A percentile compares a stretch with the other conserved stretches of the same genome.
phyloP scores from a whole-genome alignment of 1,140 invertebrate species.

The Alviniconcha marisindica region DNA sequence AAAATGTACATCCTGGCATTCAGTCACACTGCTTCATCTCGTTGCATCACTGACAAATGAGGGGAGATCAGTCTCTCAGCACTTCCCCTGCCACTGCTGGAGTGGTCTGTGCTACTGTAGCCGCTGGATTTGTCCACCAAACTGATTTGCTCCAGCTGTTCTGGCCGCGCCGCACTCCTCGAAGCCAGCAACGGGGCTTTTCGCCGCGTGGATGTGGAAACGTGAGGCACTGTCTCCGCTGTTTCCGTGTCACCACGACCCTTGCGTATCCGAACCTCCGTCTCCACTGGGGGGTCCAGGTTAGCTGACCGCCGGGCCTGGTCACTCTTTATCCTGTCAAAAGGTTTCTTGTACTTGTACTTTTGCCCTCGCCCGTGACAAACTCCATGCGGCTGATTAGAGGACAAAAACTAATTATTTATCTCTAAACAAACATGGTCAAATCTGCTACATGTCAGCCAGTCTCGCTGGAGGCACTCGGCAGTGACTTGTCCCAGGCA shows the following conservation, averaged over 20 bases:
- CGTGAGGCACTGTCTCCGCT: slow-evolving; percentile 40
- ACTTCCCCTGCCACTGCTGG: slow-evolving; percentile 51
- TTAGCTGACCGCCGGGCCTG: slow-evolving; percentile 26
- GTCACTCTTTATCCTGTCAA: slow-evolving; percentile 46
- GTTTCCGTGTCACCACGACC: slow-evolving; percentile 2
- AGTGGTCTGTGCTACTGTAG: slow-evolving; percentile 58
- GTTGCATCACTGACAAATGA: slow-evolving; percentile 15
- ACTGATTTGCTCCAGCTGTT: slow-evolving; percentile 39
- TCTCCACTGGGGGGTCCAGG: slow-evolving; percentile 35
- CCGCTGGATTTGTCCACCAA: slow-evolving; percentile 54
- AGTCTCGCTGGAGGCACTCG: too few relatives aligned
- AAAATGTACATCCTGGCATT: too few relatives aligned
- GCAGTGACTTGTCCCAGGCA: too few relatives aligned
- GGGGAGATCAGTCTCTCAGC: slow-evolving; percentile 49
- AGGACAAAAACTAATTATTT: slow-evolving; percentile 11
- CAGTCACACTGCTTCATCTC: slow-evolving; percentile 32
- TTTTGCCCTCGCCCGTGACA: too few relatives aligned
- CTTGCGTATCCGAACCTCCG: slow-evolving; percentile 35
- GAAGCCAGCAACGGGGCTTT: neutral
- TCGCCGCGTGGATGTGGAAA: neutral
- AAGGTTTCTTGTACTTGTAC: too few relatives aligned
- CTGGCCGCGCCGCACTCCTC: neutral
- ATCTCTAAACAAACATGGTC: too few relatives aligned
- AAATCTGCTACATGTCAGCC: too few relatives aligned
- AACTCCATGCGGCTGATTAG: too few relatives aligned